Base-by-base conservation (phyloP, 2,888 invertebrate genomes). In the Ophion ventricosus region DNA sequence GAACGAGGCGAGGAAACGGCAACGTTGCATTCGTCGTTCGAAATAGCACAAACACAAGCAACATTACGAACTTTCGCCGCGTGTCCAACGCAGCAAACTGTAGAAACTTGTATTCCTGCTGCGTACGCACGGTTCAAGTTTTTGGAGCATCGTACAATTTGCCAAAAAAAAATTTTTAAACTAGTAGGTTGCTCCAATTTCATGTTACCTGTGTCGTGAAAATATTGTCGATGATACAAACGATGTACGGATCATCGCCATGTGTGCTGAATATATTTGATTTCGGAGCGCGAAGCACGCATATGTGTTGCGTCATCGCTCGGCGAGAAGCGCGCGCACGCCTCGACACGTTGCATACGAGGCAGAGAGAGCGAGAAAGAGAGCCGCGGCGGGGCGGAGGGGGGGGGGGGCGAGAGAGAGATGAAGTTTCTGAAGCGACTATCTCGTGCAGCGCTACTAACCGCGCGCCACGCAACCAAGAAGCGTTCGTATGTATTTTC, bases 31-130 rank as follows among this genome's bases (percentile, higher is more conserved):
- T 80, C 82, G 80, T 79, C 87, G 91, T 91, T 91, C 91, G 91
- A 90, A 91, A 90, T 91, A 91, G 91, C 90, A 89, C 89, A n/a
- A n/a, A 88, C 85, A 86, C 87, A 87, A 88, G 88, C 88, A 54
- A 78, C 74, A 69, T 67, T 74, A 87, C 88, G n/a, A 87, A 89
- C 91, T 91, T 91, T 91, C 90, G 91, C 88, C 84, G 83, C 81
- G 75, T 72, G 75, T 84, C 76, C 77, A 83, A 84, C 78, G 75
- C 78, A 75, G 70, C 84, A 82, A 85, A 82, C 85, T 78, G 82
- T 83, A 77, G 80, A 83, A 86, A 79, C 64, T 66, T 54, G 63
- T 74, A 74, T 49, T 17, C 49, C 75, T 84, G 57, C 67, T 29
- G 11, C 7, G 54, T 25, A n/a, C 23, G 20, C 72, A 57, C 35